phyloP scores from a whole-genome alignment of 2,113 vertebrate genomes.

The Corythoichthys intestinalis region DNA sequence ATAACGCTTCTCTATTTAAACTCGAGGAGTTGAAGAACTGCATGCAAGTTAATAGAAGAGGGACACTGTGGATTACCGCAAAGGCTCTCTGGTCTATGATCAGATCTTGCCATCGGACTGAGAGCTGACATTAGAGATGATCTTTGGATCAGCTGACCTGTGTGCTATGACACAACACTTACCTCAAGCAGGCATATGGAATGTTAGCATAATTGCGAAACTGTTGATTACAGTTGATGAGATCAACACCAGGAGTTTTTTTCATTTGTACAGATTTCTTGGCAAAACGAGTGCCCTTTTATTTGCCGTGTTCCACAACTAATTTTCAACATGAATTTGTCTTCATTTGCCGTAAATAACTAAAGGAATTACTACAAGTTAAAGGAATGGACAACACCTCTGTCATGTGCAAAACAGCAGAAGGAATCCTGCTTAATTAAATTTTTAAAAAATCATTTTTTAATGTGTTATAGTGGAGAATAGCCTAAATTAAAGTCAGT shows the following conservation, averaged over 20 bases:
- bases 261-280: constrained; percentile 30
- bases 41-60: constrained; percentile 16
- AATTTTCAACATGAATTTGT: constrained; percentile 9
- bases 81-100: constrained; percentile 9
- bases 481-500: no score
- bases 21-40: constrained; percentile 30
- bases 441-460: no score
- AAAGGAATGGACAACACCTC: background rate
- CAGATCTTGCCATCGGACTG: constrained; percentile 30
- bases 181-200: constrained; percentile 38
- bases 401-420: background rate
- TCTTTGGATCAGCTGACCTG: constrained; percentile 27
- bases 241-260: constrained; percentile 6
- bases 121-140: constrained; percentile 18
- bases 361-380: background rate
- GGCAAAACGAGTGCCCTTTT: constrained; percentile 31
- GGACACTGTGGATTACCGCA: constrained; percentile 23
- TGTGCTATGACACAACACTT: constrained; percentile 40
- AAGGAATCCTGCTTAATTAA: background rate
- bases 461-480: no score
- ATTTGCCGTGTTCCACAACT: constrained; percentile 17
- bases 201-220: constrained; percentile 16
- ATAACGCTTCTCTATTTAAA: constrained; percentile 11
- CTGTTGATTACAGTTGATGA: constrained; percentile 14
- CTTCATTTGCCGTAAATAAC: constrained; percentile 1